Base-by-base conservation (phyloP, 2,113 vertebrate genomes). In the Ceyx cyanopectus region DNA sequence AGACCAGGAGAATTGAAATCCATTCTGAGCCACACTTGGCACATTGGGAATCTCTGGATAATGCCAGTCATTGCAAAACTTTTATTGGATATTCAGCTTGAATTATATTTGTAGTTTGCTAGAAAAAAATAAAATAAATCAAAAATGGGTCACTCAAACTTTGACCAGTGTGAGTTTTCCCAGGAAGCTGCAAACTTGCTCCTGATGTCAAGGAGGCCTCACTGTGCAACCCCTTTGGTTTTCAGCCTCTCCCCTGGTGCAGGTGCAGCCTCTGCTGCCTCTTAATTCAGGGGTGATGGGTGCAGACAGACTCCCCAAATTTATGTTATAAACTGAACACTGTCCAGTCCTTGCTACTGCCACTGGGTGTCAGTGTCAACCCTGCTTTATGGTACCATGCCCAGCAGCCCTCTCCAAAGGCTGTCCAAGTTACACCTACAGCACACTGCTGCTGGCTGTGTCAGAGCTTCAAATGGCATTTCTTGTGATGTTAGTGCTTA, bases 381-480 rank as follows among this genome's bases (percentile, higher is more conserved):
- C 70, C 41, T n/a, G n/a, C 19, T 76, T 54, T 16, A 0, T 6
- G 37, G 26, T 5, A 13, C 3, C 5, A 13, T 23, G 29, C 3
- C 18, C 43, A 5, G 66, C 32, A 74, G 13, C 11, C 8, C 3
- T 18, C 58, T 18, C 58, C 58, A 17, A 37, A 37, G 10, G 14
- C 34, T 37, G 23, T 26, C 60, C 60, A 62, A 16, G 23, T 21
- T 0, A 0, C 10, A 5, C 4, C 15, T 3, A 9, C 7, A 16
- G 21, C 6, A 2, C 0, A 8, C 62, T 32, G 9, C 45, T 41
- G 2, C 23, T 32, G 16, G 22, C 0, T 0, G 48, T 46, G 6
- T 14, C n/a, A 1, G 3, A 8, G 30, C 29, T 4, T 74, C 18
- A 82, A 85, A 26, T 30, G 8, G 4, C 22, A 3, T 22, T 70